These are phyloP conservation scores for Mystacides longicornis DNA, from an alignment of 2,888 invertebrate species.

Conservation along the genomic window DNA sequence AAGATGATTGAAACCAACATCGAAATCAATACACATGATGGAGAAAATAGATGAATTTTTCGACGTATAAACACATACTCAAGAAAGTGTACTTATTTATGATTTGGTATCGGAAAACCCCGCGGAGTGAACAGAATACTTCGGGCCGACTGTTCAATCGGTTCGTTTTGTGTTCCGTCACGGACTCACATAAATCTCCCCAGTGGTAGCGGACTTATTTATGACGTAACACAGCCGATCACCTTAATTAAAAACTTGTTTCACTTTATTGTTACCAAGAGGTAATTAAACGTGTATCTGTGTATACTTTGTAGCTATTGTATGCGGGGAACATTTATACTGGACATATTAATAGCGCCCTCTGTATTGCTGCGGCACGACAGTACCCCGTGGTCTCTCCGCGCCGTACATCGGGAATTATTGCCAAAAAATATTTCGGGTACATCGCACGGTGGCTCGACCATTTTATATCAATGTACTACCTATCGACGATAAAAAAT, in stretches of 20 bases:
- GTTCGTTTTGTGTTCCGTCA: conserved; percentile 14
- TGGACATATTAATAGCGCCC: conserved; percentile 6
- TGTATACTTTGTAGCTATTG: not conserved
- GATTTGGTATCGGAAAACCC: conserved; percentile 14
- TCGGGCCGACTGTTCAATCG: not conserved
- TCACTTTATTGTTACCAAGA: conserved; percentile 25
- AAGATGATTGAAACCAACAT: no score
- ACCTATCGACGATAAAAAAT: no score
- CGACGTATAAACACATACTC: no score
- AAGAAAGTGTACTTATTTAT: not conserved
- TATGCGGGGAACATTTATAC: no score
- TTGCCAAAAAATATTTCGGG: no score
- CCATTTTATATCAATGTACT: no score
- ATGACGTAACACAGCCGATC: conserved; percentile 17
- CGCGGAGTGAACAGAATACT: conserved; percentile 11
- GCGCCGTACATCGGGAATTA: no score
- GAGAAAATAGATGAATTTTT: no score
- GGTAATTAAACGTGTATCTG: conserved; percentile 21
- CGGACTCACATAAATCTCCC: conserved; percentile 22
- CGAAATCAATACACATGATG: no score
- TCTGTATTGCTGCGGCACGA: not conserved
- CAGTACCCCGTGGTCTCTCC: no score
- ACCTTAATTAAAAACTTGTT: conserved; percentile 26
- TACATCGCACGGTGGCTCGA: no score
- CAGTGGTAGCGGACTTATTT: conserved; percentile 20